A percentile compares a stretch with the other conserved stretches of the same genome.
Evolutionary conservation across 1,140 invertebrate genomes (phyloP).

Genomic region (Planococcus citri): DNA sequence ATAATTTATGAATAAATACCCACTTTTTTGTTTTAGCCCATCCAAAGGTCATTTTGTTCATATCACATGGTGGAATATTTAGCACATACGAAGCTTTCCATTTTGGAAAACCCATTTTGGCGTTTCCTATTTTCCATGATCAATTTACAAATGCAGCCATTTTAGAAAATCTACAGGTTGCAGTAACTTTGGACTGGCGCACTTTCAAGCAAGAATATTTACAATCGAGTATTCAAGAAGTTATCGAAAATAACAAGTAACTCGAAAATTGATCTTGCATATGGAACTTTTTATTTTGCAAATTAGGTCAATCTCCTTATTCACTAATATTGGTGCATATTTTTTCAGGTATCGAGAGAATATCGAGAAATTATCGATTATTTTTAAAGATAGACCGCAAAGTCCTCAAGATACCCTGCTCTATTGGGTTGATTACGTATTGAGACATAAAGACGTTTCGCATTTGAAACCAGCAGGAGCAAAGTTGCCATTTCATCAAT

Average conservation of each 20-base stretch:
- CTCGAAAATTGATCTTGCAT: neutral
- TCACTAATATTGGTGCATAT: too few relatives aligned
- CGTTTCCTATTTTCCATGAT: constrained; percentile 17
- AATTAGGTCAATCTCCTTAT: too few relatives aligned
- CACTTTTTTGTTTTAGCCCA: too few relatives aligned
- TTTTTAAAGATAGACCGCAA: constrained; percentile 37
- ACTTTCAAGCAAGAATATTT: too few relatives aligned
- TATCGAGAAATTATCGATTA: constrained; percentile 15
- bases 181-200: neutral
- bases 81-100: constrained; percentile 24
- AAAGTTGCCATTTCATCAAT: too few relatives aligned
- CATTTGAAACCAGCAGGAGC: constrained; percentile 23
- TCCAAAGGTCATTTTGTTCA: constrained; percentile 15
- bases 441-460: constrained; percentile 38
- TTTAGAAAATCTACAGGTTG: too few relatives aligned
- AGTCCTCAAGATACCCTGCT: constrained; percentile 40
- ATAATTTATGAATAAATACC: too few relatives aligned
- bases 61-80: constrained; percentile 29
- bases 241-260: too few relatives aligned
- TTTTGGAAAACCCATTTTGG: neutral
- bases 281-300: neutral
- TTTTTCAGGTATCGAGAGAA: constrained; percentile 25
- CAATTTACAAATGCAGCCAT: constrained; percentile 30
- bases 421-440: constrained; percentile 46
- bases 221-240: too few relatives aligned